Base-by-base conservation (phyloP, 1,140 invertebrate genomes). In the Rhizoglyphus robini region DNA sequence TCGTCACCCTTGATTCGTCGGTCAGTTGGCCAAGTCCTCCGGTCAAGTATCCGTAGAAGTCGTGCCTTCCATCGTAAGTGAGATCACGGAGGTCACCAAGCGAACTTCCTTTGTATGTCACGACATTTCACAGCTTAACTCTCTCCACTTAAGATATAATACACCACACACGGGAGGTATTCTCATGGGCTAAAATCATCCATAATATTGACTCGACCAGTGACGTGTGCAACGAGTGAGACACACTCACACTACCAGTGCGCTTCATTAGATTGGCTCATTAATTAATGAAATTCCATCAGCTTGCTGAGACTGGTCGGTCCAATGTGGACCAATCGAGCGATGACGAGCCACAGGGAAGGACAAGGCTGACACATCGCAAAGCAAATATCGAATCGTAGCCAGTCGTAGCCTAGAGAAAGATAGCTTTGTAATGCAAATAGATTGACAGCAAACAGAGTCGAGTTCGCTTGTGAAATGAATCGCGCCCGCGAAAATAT, bases 21-120 rank as follows among this genome's bases (percentile, higher is more conserved):
- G 84, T 86, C 61, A 96, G 79, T 73, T 89, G 86, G 25, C 91
- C 91, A 1, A 95, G 77, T 20, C 91, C 91, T 46, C 84, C 81
- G 15, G 80, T 76, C 64, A 91, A 80, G 68, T 85, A 75, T 2
- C 63, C 63, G 29, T 47, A 64, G 71, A 81, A 80, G 20, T 78
- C 82, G n/a, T 74, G 66, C 62, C 84, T 80, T 1, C 93, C 93
- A 76, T 97, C 94, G 77, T 96, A 98, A 41, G 86, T 88, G 69
- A 86, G 83, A 75, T 97, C 94, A 66, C 85, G 88, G 49, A 96
- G 82, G 74, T 94, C 87, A 69, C 89, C 83, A 69, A 85, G 75
- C 72, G 79, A 83, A 63, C 81, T 83, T 49, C 85, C 78, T 66
- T 81, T 80, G 8, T 54, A 54, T 54, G 51, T 54, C 51, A 54